phyloP scores from a whole-genome alignment of 2,797 vertebrate genomes.

The Holocentrus rufus region DNA sequence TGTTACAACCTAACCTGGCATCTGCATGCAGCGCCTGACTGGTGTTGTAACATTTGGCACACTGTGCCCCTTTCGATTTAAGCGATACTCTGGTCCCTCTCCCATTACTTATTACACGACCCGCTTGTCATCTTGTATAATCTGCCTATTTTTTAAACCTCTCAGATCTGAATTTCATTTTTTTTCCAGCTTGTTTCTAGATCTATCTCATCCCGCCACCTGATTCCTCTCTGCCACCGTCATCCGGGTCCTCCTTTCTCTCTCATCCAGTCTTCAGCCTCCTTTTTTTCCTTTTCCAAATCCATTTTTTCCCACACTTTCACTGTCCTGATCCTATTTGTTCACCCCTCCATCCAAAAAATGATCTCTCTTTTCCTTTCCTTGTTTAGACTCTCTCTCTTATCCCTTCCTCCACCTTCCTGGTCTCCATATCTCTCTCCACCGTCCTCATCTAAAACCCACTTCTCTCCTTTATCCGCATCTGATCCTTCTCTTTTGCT shows the following conservation, averaged over 20 bases:
- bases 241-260: not conserved
- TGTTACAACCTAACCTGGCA: constrained; percentile 35
- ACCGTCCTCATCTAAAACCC: not conserved
- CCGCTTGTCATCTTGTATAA: constrained; percentile 24
- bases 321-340: constrained; percentile 42
- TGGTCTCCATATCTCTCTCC: not conserved
- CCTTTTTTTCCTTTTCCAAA: constrained; percentile 23
- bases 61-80: constrained; percentile 31
- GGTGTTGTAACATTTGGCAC: constrained; percentile 43
- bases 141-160: not conserved
- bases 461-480: constrained; percentile 18
- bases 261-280: constrained; percentile 41
- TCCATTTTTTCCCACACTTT: constrained; percentile 45
- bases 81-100: constrained; percentile 26
- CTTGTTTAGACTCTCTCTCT: constrained; percentile 50
- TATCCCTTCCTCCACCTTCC: constrained; percentile 27
- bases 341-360: constrained; percentile 44
- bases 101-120: not conserved
- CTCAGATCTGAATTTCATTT: not conserved
- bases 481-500: constrained; percentile 23
- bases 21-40: constrained; percentile 50
- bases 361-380: constrained; percentile 63
- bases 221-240: constrained; percentile 14
- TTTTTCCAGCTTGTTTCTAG: not conserved
- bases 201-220: constrained; percentile 15